Evolutionary conservation across 2,888 invertebrate species (phyloP).

Genomic region (Plagodis pulveraria): DNA sequence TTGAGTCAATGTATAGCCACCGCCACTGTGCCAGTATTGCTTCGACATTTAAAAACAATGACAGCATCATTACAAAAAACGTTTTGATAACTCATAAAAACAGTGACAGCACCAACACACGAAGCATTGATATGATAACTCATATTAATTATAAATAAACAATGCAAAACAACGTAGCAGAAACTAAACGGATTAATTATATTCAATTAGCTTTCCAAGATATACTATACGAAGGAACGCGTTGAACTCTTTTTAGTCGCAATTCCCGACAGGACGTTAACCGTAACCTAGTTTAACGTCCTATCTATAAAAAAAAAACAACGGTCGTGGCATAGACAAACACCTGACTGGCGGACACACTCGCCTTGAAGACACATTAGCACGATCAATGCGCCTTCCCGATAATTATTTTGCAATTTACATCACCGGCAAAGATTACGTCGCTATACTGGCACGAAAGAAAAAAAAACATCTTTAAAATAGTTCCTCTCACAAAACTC

Average conservation of each 20-base stretch:
- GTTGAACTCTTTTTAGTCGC: slow-evolving; percentile 31
- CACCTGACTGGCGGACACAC: slow-evolving; percentile 35
- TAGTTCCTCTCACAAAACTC: slow-evolving; percentile 27
- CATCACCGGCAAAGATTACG: slow-evolving; percentile 56
- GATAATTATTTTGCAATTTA: slow-evolving; percentile 77
- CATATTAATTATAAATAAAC: no score
- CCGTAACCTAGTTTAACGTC: slow-evolving; percentile 37
- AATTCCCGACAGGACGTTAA: slow-evolving; percentile 41
- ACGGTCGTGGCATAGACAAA: slow-evolving; percentile 49
- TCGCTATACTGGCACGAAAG: slow-evolving; percentile 20
- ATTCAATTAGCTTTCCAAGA: slow-evolving; percentile 27
- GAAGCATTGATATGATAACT: neutral
- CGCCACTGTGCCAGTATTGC: no score
- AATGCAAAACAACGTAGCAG: neutral
- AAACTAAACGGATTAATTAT: slow-evolving; percentile 21
- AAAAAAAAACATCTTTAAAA: slow-evolving; percentile 34
- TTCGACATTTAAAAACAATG: slow-evolving; percentile 8
- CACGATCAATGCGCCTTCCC: slow-evolving; percentile 53
- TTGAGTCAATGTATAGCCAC: no score
- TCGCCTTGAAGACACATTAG: slow-evolving; percentile 50
- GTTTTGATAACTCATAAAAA: no score
- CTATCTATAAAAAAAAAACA: slow-evolving; percentile 36
- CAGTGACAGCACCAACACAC: neutral
- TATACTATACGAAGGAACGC: slow-evolving; percentile 5
- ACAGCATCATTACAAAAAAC: slow-evolving; percentile 4